Evolutionary conservation across 2,888 invertebrate species (phyloP).

Genomic region (Xanthostigma xanthostigma): DNA sequence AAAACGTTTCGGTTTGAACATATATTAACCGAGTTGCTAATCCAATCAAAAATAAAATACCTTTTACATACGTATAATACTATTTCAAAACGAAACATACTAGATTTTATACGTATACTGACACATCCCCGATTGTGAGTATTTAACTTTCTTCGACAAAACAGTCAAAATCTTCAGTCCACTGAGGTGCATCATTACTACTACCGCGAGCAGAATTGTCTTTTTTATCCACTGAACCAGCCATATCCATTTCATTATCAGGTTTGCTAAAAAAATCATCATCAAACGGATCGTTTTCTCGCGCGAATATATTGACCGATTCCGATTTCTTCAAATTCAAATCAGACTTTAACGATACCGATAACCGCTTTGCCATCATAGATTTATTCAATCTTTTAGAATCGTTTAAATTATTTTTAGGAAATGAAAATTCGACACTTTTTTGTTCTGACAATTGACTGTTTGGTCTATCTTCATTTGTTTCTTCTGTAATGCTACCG

Average conservation of each 20-base stretch:
- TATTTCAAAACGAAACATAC: too few relatives aligned
- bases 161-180: conserved; percentile 33
- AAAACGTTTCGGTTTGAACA: too few relatives aligned
- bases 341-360: conserved; percentile 24
- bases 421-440: conserved; percentile 21
- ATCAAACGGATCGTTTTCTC: conserved; percentile 78
- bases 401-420: conserved; percentile 16
- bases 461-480: conserved; percentile 10
- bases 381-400: conserved; percentile 19
- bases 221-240: not conserved
- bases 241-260: not conserved
- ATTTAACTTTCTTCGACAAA: conserved; percentile 18
- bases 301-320: conserved; percentile 77
- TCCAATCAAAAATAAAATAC: too few relatives aligned
- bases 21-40: too few relatives aligned
- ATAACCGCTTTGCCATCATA: conserved; percentile 19
- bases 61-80: too few relatives aligned
- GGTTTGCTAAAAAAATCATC: conserved; percentile 60
- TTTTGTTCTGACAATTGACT: conserved; percentile 11
- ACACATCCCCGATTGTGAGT: not conserved
- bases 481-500: conserved; percentile 26
- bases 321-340: conserved; percentile 72
- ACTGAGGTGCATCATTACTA: conserved; percentile 11
- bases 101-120: too few relatives aligned
- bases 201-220: not conserved